These are phyloP conservation scores for Cylas formicarius DNA, from an alignment of 1,140 invertebrate genomes.

Conservation along the genomic window DNA sequence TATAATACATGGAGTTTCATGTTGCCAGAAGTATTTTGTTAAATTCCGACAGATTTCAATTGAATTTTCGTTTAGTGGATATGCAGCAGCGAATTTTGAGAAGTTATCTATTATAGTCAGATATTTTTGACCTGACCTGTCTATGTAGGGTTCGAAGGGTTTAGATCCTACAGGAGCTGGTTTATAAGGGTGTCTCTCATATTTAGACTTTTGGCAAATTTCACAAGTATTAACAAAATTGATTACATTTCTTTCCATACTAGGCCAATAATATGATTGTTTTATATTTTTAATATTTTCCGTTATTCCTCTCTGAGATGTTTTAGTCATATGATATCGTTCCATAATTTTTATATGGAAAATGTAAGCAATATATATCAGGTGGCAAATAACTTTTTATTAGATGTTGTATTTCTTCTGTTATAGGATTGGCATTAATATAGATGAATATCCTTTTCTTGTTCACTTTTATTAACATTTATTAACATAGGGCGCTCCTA, in stretches of 20 bases:
- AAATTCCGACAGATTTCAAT: too few species aligned
- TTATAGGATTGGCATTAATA: constrained; percentile 3
- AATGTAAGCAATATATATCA: constrained; percentile 9
- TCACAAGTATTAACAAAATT: too few species aligned
- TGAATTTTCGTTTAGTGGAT: too few species aligned
- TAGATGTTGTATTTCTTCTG: constrained; percentile 2
- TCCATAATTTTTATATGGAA: constrained; percentile 3
- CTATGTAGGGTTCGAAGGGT: not conserved
- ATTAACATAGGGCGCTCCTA: constrained; percentile 3
- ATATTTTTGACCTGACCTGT: too few species aligned
- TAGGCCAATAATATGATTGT: constrained; percentile 7
- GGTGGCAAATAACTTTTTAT: too few species aligned
- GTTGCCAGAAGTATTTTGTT: too few species aligned
- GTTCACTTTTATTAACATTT: constrained; percentile 1
- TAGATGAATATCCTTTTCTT: constrained; percentile 4
- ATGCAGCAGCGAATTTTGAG: too few species aligned
- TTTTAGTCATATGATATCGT: constrained; percentile 4
- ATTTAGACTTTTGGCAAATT: too few species aligned
- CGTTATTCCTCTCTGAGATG: constrained; percentile 5
- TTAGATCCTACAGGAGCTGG: too few species aligned
- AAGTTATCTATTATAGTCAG: too few species aligned
- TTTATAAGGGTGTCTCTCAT: too few species aligned
- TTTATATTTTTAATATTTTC: constrained; percentile 1
- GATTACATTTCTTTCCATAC: constrained; percentile 1
- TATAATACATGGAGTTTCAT: too few species aligned